Percentiles rank a stretch among this genome's conserved stretches.
phyloP scores from a whole-genome alignment of 2,888 invertebrate genomes.

The Mythimna pallens region DNA sequence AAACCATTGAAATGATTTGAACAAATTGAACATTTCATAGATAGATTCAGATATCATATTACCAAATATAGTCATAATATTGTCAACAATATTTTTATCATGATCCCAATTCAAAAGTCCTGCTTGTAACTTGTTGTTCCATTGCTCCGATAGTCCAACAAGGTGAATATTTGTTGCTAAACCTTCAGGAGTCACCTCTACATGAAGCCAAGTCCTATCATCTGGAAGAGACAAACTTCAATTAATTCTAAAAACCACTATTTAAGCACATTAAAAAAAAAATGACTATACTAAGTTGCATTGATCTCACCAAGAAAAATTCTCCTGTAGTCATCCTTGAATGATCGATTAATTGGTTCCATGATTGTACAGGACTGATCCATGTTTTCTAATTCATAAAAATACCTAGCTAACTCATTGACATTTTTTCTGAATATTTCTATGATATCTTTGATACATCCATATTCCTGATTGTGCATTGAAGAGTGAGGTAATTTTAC shows the following conservation, averaged over 20 bases:
- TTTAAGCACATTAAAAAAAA: not conserved
- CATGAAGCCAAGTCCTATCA: slow-evolving; percentile 83
- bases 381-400: slow-evolving; percentile 80
- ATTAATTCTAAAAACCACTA: not conserved
- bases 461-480: slow-evolving; percentile 76
- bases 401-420: slow-evolving; percentile 75
- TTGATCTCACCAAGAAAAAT: slow-evolving; percentile 77
- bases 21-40: not conserved
- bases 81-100: slow-evolving; percentile 83
- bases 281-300: not conserved
- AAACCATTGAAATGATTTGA: not conserved
- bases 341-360: slow-evolving; percentile 80
- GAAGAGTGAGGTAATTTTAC: slow-evolving; percentile 76
- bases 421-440: slow-evolving; percentile 70
- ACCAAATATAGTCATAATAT: slow-evolving; percentile 83
- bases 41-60: slow-evolving; percentile 45
- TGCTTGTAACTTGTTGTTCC: slow-evolving; percentile 79
- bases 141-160: slow-evolving; percentile 79
- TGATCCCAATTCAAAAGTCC: slow-evolving; percentile 83
- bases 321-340: slow-evolving; percentile 83
- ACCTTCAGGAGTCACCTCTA: slow-evolving; percentile 82
- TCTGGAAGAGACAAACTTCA: slow-evolving; percentile 67
- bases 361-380: slow-evolving; percentile 79
- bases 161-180: slow-evolving; percentile 81
- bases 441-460: slow-evolving; percentile 74